Evolutionary conservation across 2,113 vertebrate genomes (phyloP).

Genomic region (Choloepus hoffmanni): DNA sequence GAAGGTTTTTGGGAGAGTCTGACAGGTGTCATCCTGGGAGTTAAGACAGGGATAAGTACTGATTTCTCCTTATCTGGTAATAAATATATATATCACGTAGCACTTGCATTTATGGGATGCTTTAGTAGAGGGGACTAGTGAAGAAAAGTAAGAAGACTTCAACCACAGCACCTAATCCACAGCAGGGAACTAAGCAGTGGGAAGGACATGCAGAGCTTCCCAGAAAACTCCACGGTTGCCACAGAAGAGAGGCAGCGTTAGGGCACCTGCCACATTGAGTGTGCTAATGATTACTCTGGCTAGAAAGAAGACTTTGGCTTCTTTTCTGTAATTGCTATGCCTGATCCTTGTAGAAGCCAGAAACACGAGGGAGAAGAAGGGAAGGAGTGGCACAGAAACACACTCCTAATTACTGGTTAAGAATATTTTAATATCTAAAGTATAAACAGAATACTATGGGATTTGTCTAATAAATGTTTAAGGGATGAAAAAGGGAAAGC

Average conservation of each 20-base stretch:
- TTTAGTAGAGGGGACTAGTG: neutral
- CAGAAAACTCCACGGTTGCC: no score
- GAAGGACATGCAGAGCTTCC: no score
- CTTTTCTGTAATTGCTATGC: neutral
- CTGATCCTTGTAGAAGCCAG: neutral
- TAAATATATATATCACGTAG: neutral
- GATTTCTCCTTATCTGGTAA: neutral
- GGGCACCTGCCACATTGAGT: neutral
- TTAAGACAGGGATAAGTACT: neutral
- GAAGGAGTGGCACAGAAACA: no score
- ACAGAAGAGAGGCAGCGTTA: no score
- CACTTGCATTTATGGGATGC: neutral
- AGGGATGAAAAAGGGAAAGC: neutral
- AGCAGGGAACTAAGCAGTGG: neutral
- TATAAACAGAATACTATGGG: neutral
- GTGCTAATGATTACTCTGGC: neutral
- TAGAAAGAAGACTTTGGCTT: no score
- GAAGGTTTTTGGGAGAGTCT: neutral
- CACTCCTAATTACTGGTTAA: neutral
- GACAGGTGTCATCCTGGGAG: neutral
- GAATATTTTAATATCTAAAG: neutral
- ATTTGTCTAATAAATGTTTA: neutral
- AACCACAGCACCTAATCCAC: fast-evolving
- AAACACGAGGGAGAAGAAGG: neutral
- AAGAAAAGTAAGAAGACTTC: neutral